phyloP scores from a whole-genome alignment of 2,888 invertebrate genomes.

The Gymnocheta viridis region DNA sequence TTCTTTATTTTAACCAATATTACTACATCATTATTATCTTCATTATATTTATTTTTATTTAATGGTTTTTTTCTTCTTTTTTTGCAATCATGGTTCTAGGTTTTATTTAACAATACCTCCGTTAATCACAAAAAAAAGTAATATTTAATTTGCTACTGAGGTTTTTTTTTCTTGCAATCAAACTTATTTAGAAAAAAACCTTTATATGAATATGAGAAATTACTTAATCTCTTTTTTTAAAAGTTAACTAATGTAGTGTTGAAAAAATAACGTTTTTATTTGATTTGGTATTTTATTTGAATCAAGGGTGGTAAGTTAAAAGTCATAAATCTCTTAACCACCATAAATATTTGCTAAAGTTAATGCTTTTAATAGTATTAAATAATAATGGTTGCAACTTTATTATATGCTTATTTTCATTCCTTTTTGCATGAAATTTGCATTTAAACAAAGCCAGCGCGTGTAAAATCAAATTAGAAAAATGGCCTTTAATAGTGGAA shows the following conservation, averaged over 20 bases:
- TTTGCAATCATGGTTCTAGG: constrained; percentile 62
- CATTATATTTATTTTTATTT: constrained; percentile 45
- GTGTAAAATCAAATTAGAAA: constrained; percentile 35
- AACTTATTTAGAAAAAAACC: constrained; percentile 14
- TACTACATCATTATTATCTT: constrained; percentile 63
- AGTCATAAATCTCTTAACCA: constrained; percentile 48
- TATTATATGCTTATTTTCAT: constrained; percentile 22
- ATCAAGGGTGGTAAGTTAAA: constrained; percentile 39
- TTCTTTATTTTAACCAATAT: constrained; percentile 39
- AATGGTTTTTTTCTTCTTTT: constrained; percentile 14
- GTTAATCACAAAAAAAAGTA: constrained; percentile 10
- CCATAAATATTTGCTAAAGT: constrained; percentile 35
- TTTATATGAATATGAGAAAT: constrained; percentile 57
- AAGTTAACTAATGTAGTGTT: constrained; percentile 16
- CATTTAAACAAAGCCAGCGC: constrained; percentile 31
- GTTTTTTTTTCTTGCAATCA: constrained; percentile 33
- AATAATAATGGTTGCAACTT: constrained; percentile 29
- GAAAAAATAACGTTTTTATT: constrained; percentile 3
- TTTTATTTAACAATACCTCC: constrained; percentile 31
- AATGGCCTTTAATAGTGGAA: constrained; percentile 41
- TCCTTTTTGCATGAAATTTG: constrained; percentile 18
- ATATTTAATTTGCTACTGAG: constrained; percentile 56
- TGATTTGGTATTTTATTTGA: constrained; percentile 17
- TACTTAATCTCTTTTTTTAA: constrained; percentile 49
- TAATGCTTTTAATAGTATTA: constrained; percentile 45